Evolutionary conservation across 2,113 vertebrate genomes (phyloP).

Genomic region (Tachycineta bicolor): DNA sequence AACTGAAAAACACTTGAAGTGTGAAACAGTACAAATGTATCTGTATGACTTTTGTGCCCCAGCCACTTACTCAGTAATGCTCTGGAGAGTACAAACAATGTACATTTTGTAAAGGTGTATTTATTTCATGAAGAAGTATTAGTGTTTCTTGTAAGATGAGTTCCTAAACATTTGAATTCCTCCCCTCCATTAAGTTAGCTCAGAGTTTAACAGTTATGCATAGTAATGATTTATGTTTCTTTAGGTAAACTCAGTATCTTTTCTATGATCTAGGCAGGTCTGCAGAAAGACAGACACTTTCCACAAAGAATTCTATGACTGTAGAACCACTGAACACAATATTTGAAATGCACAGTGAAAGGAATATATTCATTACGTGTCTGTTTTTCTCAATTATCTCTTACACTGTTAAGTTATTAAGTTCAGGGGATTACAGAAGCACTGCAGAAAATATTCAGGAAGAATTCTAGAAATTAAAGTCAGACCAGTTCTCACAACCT

Average conservation of each 20-base stretch:
- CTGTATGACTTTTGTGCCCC: not conserved
- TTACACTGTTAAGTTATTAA: not conserved
- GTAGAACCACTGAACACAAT: not conserved
- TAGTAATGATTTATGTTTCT: not conserved
- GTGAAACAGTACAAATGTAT: not conserved
- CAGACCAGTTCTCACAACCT: not conserved
- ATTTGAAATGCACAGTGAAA: not conserved
- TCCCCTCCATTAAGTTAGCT: not conserved
- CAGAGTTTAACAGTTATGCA: not conserved
- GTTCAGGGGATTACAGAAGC: not conserved
- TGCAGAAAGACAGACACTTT: not conserved
- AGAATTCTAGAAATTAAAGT: not conserved
- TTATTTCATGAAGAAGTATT: not conserved
- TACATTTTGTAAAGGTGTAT: not conserved
- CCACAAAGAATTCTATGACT: not conserved
- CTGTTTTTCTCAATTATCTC: not conserved
- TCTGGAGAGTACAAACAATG: not conserved
- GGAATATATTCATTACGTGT: not conserved
- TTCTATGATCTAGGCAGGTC: not conserved
- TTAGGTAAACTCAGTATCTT: not conserved
- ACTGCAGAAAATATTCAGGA: not conserved
- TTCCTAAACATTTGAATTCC: not conserved
- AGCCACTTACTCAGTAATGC: not conserved
- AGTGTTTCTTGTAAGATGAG: not conserved
- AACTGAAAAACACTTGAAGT: not conserved